phyloP scores from a whole-genome alignment of 2,797 vertebrate genomes.

The Pangasius djambal region DNA sequence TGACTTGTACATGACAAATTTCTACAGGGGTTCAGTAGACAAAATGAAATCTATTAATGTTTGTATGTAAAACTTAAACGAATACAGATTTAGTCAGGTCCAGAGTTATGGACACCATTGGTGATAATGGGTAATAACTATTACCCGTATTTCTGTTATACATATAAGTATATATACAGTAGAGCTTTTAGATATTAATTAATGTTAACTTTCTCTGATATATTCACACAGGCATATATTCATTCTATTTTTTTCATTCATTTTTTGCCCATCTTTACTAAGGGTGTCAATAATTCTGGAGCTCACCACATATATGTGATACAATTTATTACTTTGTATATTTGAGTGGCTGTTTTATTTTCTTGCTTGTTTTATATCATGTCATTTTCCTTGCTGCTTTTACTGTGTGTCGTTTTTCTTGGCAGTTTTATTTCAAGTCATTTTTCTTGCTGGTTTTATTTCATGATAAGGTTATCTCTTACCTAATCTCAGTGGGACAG shows the following conservation, averaged over 20 bases:
- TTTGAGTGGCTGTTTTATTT: background rate
- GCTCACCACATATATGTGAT: background rate
- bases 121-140: background rate
- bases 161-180: background rate
- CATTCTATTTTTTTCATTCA: background rate
- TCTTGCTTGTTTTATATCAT: background rate
- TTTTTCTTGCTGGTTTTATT: background rate
- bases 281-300: background rate
- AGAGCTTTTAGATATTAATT: background rate
- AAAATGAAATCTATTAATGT: background rate
- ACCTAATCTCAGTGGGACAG: background rate
- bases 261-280: background rate
- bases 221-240: background rate
- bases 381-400: background rate
- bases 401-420: background rate
- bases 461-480: background rate
- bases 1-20: background rate
- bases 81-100: background rate
- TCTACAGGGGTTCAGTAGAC: background rate
- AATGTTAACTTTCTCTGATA: background rate
- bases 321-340: slow-evolving; percentile 1
- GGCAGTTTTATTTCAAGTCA: background rate
- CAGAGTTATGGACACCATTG: background rate
- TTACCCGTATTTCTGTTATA: background rate
- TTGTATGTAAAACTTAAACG: background rate